Conservation (phyloP, 2,797 vertebrate genomes). For the Ctenosaura bakeri region DNA sequence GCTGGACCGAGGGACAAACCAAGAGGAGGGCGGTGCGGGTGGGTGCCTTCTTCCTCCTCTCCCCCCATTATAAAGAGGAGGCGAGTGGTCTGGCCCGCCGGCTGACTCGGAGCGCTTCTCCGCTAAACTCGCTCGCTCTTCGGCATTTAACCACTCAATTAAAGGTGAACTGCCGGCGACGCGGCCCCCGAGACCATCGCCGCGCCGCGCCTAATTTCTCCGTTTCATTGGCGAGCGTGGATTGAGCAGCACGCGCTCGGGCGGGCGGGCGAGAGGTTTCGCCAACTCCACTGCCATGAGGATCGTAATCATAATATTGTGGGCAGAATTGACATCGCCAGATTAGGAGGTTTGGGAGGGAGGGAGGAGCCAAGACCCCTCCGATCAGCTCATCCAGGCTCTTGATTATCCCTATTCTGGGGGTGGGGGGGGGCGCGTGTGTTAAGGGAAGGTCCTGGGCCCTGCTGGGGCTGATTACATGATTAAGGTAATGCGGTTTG, state of each 20-base stretch:
- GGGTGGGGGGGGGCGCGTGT: too few species aligned
- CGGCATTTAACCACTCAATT: conserved; percentile 70
- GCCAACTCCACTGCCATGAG: background rate
- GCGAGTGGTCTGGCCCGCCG: background rate
- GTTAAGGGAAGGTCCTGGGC: conserved; percentile 78
- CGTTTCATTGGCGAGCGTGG: conserved; percentile 84
- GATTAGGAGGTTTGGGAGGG: conserved; percentile 80
- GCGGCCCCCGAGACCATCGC: conserved; percentile 74
- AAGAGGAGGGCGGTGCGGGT: too few species aligned
- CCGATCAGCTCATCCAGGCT: conserved; percentile 82
- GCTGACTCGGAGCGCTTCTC: too few species aligned
- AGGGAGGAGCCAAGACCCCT: background rate
- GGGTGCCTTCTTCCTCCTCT: too few species aligned
- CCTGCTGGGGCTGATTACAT: conserved; percentile 90
- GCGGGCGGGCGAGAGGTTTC: conserved; percentile 76
- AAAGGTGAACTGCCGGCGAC: conserved; percentile 76
- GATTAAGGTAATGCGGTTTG: conserved; percentile 94
- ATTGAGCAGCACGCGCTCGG: conserved; percentile 84
- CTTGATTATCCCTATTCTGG: conserved; percentile 86
- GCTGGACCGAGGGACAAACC: background rate
- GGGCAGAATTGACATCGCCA: conserved; percentile 83
- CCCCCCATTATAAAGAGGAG: too few species aligned
- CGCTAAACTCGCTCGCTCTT: conserved; percentile 33
- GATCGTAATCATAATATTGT: conserved; percentile 84
- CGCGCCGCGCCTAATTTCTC: conserved; percentile 78